Percentiles rank a stretch among this genome's conserved stretches.
Conservation (phyloP, 2,888 invertebrate species). For the Strigamia transsilvanica region DNA sequence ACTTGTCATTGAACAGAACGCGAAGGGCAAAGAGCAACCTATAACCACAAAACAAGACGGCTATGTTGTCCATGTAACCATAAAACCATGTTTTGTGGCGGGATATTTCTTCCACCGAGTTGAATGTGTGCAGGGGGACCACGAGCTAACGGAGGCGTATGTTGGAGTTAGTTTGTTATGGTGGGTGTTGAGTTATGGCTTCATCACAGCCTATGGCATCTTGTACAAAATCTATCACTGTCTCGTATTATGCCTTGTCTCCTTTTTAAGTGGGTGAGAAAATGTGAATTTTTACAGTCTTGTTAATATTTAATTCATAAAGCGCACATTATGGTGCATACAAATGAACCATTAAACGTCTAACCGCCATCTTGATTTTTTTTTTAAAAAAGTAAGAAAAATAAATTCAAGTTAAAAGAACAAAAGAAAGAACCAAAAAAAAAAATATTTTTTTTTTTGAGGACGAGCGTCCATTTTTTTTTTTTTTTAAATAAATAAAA, state of each 20-base stretch:
- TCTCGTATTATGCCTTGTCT: constrained; percentile 53
- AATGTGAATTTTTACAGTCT: constrained; percentile 54
- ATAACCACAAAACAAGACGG: constrained; percentile 48
- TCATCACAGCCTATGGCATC: constrained; percentile 51
- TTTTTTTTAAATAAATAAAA: background rate
- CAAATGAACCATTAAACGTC: constrained; percentile 53
- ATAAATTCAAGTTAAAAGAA: background rate
- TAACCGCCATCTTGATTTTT: constrained; percentile 51
- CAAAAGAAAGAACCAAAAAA: background rate
- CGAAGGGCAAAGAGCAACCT: constrained; percentile 39
- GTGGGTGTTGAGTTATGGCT: constrained; percentile 53
- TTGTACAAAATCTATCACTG: constrained; percentile 53
- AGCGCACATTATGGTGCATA: constrained; percentile 54
- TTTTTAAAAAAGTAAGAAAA: background rate
- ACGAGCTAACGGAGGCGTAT: background rate
- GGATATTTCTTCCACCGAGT: constrained; percentile 40
- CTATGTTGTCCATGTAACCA: constrained; percentile 48
- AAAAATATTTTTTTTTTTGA: background rate
- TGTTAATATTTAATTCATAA: constrained; percentile 55
- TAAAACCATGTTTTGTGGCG: constrained; percentile 46
- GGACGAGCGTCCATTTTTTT: background rate
- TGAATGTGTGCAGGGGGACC: constrained; percentile 36
- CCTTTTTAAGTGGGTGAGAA: constrained; percentile 49
- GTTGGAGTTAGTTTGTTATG: constrained; percentile 31
- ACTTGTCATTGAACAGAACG: constrained; percentile 38